Base-by-base conservation (phyloP, 2,888 invertebrate species). In the Cheilosia vernalis region DNA sequence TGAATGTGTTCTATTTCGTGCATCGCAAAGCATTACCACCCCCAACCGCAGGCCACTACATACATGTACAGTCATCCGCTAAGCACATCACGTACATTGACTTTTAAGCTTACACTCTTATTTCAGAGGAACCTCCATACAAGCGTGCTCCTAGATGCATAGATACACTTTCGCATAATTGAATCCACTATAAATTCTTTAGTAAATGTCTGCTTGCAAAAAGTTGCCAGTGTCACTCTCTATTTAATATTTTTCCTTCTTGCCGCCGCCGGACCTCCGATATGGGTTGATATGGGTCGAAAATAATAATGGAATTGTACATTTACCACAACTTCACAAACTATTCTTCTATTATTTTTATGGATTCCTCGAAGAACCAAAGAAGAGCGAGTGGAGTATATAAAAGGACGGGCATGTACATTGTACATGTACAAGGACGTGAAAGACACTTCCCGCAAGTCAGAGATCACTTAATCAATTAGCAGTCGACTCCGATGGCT, bases 381-480 rank as follows among this genome's bases (percentile, higher is more conserved):
- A 42, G 10, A n/a, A 72, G 27, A 21, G 27, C 7, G 6, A 6
- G 27, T 6, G 27, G 27, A 44, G 44, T 53, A 13, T 24, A 42
- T 66, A 6, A 47, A 44, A 67, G 42, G 17, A 33, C 15, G 17
- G 9, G 7, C 15, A 4, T 40, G 30, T n/a, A n/a, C n/a, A n/a
- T n/a, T n/a, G n/a, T n/a, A n/a, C n/a, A n/a, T n/a, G n/a, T 37
- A 30, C 13, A n/a, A 21, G n/a, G 13, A 70, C 30, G 30, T 13
- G 27, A 37, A 66, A 58, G 67, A 72, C 47, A 66, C 44, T 80
- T 66, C 60, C 37, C 58, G 56, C 58, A 74, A 69, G 79, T 69
- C 83, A 63, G 63, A 58, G 73, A 84, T 79, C 83, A 79, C 83
- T 84, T 79, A 79, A 79, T 79, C 79, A 84, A 84, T 84, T 84